Evolutionary conservation across 1,140 invertebrate species (phyloP), one percentile per base, ranked within the genome.

Genomic region (Drosophila pachea): DNA sequence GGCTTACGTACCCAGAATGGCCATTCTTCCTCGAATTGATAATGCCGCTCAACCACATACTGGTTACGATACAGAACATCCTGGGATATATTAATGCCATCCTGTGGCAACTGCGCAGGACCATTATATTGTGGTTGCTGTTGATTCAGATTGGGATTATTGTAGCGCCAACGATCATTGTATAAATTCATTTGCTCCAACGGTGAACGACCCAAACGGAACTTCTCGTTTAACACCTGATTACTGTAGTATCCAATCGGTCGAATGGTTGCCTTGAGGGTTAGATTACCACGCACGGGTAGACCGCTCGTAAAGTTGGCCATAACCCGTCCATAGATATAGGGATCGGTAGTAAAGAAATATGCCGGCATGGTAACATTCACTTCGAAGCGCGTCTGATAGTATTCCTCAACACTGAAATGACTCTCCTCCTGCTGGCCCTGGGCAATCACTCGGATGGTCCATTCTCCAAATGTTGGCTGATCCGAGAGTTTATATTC

Each of bases 281-380:
- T 97, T 5, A 97, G 91, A 91, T 97, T 98, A 4, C 97, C 97
- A 35, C 89, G 89, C 0, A 96, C 95, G 0, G 95, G 95, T 12
- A 93, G 94, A 1, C 95, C 95, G 43, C 94, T 96, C 2, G 95
- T 97, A 90, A 97, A 99, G 93, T 99, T 99, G 0, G 97, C 97
- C 92, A 96, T 94, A 4, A 99, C 92, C 0, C 94, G 92, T 0
- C 97, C 97, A 77, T 93, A 91, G 68, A 99, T 93, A 76, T 92
- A 96, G 4, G 91, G 92, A 76, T 97, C 95, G 11, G 94, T 95
- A 67, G 95, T 95, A 83, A 97, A 94, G 88, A 98, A 95, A 86
- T 97, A 98, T 0, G 96, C 95, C 0, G 97, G 95, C 93, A 98
- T 97, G 0, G 96, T 98, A 0, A 99, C 96, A 90, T 99, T 99